Base-by-base conservation (phyloP, 1,140 invertebrate species). In the Ganaspis sp. region DNA sequence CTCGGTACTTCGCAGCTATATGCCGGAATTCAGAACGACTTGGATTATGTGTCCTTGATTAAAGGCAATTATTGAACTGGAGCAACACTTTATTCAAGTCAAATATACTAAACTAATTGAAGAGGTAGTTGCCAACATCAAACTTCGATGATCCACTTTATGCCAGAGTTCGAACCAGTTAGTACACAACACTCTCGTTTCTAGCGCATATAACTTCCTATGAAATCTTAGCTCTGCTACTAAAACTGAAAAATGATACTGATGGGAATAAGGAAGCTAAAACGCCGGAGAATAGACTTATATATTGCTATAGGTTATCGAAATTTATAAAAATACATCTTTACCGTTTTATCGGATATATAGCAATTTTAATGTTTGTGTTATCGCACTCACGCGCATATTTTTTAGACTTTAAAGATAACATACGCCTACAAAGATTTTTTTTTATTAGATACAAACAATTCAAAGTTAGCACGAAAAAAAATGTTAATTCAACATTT, bases 61-160 rank as follows among this genome's bases (percentile, higher is more conserved):
- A 26, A 64, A 64, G 58, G 58, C 23, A 64, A 64, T 64, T 29
- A 64, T 64, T 64, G 58, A 64, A 64, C 58, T 64, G 23, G 58
- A n/a, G 58, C 58, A 64, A 64, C 58, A 29, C 58, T 64, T 64
- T 64, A 64, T 29, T 29, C 58, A n/a, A 64, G 23, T 29, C 26
- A 64, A 64, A 64, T 29, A 64, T 64, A 29, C 58, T 12, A 15
- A 64, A 64, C 58, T 64, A 26, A 64, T 64, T 64, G 58, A 64
- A 64, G 26, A 64, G 58, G 23, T 64, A 29, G 23, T 64, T 64
- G 23, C 58, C 9, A 64, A 64, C 58, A 64, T 64, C 26, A 64
- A 64, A 64, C 58, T 64, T 64, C 58, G 58, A 64, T 64, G 58
- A 64, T 64, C 58, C 58, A 64, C 26, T 64, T 64, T 64, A 64